phyloP scores from a whole-genome alignment of 2,888 invertebrate species.

The Oscheius sp. region DNA sequence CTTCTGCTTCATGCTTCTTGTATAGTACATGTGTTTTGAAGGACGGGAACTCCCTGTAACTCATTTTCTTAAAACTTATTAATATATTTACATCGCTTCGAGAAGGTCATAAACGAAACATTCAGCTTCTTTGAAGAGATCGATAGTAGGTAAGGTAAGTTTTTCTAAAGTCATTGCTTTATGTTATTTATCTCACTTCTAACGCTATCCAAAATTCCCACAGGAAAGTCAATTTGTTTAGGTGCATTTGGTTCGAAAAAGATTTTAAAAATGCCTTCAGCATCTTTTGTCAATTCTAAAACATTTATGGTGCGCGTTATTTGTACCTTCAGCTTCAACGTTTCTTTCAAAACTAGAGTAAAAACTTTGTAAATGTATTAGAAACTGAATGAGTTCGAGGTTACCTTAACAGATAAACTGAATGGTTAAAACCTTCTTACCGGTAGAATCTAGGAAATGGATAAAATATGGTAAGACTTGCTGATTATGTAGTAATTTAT shows the following conservation, averaged over 20 bases:
- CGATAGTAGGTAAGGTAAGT: not conserved
- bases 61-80: not conserved
- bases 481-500: constrained; percentile 19
- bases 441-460: constrained; percentile 16
- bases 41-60: not conserved
- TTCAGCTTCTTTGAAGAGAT: constrained; percentile 11
- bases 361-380: constrained; percentile 20
- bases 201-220: not conserved
- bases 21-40: not conserved
- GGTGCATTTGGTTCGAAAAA: not conserved
- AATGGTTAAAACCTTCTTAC: not conserved
- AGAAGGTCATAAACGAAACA: not conserved
- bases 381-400: constrained; percentile 10
- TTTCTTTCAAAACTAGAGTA: not conserved
- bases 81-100: not conserved
- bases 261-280: not conserved
- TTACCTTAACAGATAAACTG: not conserved
- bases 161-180: constrained; percentile 7
- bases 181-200: no score
- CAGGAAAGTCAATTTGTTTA: constrained; percentile 16
- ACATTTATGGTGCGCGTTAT: not conserved
- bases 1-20: constrained; percentile 11
- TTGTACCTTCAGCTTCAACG: no score
- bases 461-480: constrained; percentile 18
- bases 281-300: constrained; percentile 4